These are phyloP conservation scores for Hemiprocne comata DNA, from an alignment of 2,113 vertebrate species.

Conservation along the genomic window DNA sequence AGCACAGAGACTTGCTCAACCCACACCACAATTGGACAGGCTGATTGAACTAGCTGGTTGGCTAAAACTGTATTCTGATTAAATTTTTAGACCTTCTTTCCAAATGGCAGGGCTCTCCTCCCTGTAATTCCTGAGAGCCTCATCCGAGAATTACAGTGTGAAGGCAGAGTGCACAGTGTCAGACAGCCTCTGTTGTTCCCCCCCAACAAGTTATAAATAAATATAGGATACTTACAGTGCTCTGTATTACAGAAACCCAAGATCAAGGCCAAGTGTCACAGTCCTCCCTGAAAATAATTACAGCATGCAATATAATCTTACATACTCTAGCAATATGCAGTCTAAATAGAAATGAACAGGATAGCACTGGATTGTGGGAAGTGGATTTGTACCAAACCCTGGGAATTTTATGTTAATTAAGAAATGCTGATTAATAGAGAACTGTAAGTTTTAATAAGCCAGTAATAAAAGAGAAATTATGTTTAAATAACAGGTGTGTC, in stretches of 20 bases:
- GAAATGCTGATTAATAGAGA: conserved; percentile 23
- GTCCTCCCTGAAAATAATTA: conserved; percentile 54
- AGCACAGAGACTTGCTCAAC: conserved; percentile 35
- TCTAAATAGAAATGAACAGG: conserved; percentile 32
- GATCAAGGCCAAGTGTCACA: conserved; percentile 63
- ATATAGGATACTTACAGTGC: conserved; percentile 12
- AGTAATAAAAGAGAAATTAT: not conserved
- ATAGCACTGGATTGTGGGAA: not conserved
- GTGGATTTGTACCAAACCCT: conserved; percentile 14
- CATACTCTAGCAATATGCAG: conserved; percentile 5
- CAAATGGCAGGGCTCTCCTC: conserved; percentile 33
- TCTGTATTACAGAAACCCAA: conserved; percentile 37
- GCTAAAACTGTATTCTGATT: conserved; percentile 36
- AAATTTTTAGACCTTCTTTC: conserved; percentile 29
- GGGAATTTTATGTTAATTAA: conserved; percentile 46
- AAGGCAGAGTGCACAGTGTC: conserved; percentile 3
- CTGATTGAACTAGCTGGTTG: conserved; percentile 35
- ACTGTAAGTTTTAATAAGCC: not conserved
- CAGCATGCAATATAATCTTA: conserved; percentile 40
- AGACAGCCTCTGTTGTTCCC: conserved; percentile 19
- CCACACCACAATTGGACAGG: conserved; percentile 20
- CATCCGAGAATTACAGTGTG: not conserved
- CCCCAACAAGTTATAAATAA: conserved; percentile 61
- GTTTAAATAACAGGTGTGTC: not conserved
- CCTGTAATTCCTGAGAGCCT: not conserved